Evolutionary conservation across 2,888 invertebrate genomes (phyloP), one percentile per base, ranked within the genome.

Genomic region (Shargacucullia verbasci): DNA sequence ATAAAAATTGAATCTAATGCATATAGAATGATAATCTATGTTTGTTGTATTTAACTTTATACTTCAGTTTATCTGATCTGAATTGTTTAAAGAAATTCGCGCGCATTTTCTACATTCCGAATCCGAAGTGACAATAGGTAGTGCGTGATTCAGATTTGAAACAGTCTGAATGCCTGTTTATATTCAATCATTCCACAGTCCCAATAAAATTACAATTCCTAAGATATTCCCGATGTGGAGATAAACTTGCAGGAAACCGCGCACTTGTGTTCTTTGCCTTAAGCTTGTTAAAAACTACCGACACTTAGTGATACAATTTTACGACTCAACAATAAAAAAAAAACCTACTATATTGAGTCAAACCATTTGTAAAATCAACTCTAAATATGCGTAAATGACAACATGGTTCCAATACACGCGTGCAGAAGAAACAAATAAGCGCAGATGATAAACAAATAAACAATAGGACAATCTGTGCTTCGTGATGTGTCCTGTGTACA

Each of bases 401-500:
- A 49, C 63, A 73, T 57, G 45, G 39, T 38, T 50, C 48, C 29
- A 39, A 39, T 44, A 29, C 12, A 35, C 14, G 27, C 35, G 27
- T 35, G 25, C 2, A 14, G 34, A 56, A 39, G 33, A 53, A 61
- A 68, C 59, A 73, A 73, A 54, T 55, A 60, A 4, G 39, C 4
- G 8, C 29, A 34, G 11, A 48, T 47, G 27, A 53, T 47, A 76
- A 73, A 73, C 70, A 76, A 69, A 61, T 53, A 76, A 75, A 76
- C 76, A 76, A 43, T 10, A 13, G 0, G 11, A 59, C 15, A 35
- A 29, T 46, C 25, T 49, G 27, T 49, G 37, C 7, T 39, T 43
- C 34, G 45, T 35, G 39, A 45, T 58, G 63, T 60, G 45, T 31
- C 20, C n/a, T 60, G 59, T 70, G 78, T 77, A 13, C 53, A 78